Percentiles rank a stretch among this genome's conserved stretches.
phyloP scores from a whole-genome alignment of 2,113 vertebrate species.

The Guaruba guarouba region DNA sequence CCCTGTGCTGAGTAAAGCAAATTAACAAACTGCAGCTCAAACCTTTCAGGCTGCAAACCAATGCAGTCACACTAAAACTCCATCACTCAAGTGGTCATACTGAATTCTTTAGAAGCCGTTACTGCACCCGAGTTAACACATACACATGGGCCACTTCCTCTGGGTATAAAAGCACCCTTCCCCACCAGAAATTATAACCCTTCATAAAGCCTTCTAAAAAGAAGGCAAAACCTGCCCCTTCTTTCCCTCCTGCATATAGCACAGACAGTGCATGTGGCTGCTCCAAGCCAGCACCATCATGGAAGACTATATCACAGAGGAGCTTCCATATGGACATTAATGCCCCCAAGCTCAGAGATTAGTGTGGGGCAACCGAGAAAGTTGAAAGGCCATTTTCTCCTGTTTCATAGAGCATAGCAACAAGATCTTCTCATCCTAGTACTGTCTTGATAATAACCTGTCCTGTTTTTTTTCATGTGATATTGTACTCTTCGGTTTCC shows the following conservation, averaged over 20 bases:
- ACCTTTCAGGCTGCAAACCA: not conserved
- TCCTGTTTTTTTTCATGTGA: not conserved
- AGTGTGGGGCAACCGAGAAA: fast-evolving
- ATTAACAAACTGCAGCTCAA: not conserved
- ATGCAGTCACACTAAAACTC: not conserved
- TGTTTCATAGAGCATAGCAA: not conserved
- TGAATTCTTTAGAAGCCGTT: not conserved
- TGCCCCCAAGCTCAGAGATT: not conserved
- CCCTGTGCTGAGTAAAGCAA: not conserved
- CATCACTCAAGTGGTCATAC: not conserved
- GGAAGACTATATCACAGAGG: not conserved
- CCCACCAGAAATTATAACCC: not conserved
- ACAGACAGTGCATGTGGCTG: not conserved
- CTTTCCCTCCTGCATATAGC: not conserved
- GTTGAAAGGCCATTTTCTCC: not conserved
- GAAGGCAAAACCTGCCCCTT: fast-evolving
- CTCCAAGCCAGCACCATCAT: not conserved
- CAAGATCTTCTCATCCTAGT: not conserved
- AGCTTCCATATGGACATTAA: not conserved
- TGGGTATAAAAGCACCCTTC: not conserved
- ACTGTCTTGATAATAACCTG: not conserved
- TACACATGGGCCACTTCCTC: too few species aligned
- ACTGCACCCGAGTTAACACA: not conserved
- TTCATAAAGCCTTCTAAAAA: not conserved
- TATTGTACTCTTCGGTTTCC: not conserved